Percentiles rank a stretch among this genome's conserved stretches.
Evolutionary conservation across 2,797 vertebrate genomes (phyloP).

Genomic region (Heteromormyrus szaboi): DNA sequence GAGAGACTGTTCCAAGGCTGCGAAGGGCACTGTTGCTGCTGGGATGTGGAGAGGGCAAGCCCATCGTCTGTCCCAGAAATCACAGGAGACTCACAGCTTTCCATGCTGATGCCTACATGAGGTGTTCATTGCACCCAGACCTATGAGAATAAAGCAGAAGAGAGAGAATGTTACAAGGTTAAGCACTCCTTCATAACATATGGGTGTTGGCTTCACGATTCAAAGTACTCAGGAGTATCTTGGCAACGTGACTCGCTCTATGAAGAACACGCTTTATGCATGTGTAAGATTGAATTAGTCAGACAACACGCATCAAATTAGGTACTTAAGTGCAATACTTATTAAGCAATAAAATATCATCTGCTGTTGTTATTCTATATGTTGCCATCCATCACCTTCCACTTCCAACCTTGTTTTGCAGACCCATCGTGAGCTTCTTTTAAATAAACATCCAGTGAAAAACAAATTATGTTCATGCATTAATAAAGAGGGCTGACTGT

Average conservation of each 20-base stretch:
- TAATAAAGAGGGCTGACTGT: conserved; percentile 9
- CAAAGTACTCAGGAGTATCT: neutral
- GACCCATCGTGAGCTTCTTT: conserved; percentile 50
- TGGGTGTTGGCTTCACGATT: neutral
- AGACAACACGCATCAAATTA: conserved; percentile 64
- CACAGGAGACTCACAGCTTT: conserved; percentile 81
- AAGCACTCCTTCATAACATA: conserved; percentile 25
- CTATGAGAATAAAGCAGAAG: conserved; percentile 49
- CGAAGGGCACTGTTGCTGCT: conserved; percentile 74
- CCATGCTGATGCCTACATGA: conserved; percentile 76
- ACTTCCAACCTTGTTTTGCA: conserved; percentile 62
- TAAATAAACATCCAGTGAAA: conserved; percentile 56
- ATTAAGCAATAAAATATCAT: conserved; percentile 68
- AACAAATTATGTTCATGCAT: conserved; percentile 3
- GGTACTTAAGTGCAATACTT: conserved; percentile 72
- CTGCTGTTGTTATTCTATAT: conserved; percentile 60
- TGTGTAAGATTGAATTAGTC: neutral
- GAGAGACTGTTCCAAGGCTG: conserved; percentile 70
- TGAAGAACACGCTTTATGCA: conserved; percentile 55
- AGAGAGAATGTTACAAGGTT: conserved; percentile 29
- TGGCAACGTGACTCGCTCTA: conserved; percentile 61
- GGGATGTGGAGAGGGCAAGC: conserved; percentile 67
- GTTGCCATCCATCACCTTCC: conserved; percentile 72
- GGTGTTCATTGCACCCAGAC: conserved; percentile 79
- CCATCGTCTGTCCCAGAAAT: conserved; percentile 81